Conservation (phyloP, 2,113 vertebrate genomes). For the Steatornis caripensis region DNA sequence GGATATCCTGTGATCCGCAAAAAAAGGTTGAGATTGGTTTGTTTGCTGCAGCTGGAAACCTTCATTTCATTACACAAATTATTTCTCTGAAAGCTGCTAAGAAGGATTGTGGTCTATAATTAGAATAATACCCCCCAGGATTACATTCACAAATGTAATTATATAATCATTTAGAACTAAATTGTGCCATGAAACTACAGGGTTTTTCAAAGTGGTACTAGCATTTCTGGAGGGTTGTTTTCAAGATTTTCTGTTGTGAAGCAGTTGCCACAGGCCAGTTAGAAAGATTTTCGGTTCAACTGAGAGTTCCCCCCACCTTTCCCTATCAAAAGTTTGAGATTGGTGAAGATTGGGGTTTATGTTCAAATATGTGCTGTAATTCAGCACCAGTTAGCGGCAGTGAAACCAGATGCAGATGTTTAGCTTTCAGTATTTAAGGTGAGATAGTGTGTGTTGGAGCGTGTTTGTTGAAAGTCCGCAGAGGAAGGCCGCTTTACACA, state of each 20-base stretch:
- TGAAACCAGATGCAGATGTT: neutral
- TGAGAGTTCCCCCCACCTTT: neutral
- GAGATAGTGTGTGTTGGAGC: neutral
- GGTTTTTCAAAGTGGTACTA: constrained; percentile 1
- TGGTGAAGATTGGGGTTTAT: neutral
- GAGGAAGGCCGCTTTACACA: neutral
- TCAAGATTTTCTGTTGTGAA: neutral
- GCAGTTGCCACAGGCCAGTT: neutral
- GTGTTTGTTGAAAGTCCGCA: neutral
- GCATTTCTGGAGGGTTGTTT: neutral
- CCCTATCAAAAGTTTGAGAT: neutral
- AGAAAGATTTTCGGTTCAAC: neutral
- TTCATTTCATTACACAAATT: constrained; percentile 69
- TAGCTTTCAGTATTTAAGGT: neutral
- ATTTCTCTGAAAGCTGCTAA: constrained; percentile 71
- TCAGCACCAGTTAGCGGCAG: neutral
- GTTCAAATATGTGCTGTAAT: neutral
- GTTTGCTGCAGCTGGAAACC: constrained; percentile 52
- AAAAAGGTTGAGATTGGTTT: constrained; percentile 28
- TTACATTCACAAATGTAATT: constrained; percentile 74
- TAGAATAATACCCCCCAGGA: constrained; percentile 74
- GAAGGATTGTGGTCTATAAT: constrained; percentile 75
- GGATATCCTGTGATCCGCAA: constrained; percentile 20
- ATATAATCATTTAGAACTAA: constrained; percentile 69
- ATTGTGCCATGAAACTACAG: constrained; percentile 28